Base-by-base conservation (phyloP, 2,113 vertebrate species). In the Delphinus delphis region DNA sequence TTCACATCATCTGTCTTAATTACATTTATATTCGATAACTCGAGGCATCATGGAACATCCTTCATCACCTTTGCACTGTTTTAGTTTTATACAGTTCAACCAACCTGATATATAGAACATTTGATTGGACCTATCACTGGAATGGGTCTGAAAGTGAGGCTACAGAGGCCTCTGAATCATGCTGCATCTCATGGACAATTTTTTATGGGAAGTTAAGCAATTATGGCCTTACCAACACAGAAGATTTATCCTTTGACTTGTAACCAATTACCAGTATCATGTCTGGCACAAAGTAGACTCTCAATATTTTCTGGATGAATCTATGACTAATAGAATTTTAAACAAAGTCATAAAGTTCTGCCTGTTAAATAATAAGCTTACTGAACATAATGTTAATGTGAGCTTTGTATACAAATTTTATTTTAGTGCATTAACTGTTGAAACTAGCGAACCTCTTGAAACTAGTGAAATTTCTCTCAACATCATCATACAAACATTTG, bases 381-480 rank as follows among this genome's bases (percentile, higher is more conserved):
- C 25, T 71, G 53, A 93, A 91, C 53, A 85, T 74, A 65, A 70
- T 58, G 91, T 86, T 83, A 47, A 68, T 60, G 8, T 79, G n/a
- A 44, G 11, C 28, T 90, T 92, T 90, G 6, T 62, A 60, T 36
- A 67, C 50, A 81, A 71, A 77, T 97, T 96, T 93, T 79, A 80
- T 89, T 88, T 96, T 88, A 83, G 38, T 41, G 21, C 4, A 85
- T 82, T 84, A 93, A 63, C 10, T 77, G 18, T 93, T 70, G 26
- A 97, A 96, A 93, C n/a, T 79, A 93, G 41, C 83, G 80, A 71
- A 50, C 81, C 10, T 77, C 23, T 93, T 70, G 26, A 97, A 96
- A 93, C n/a, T 74, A 92, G 41, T 89, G 76, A 71, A 63, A 81
- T 95, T 81, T 86, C 14, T 86, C n/a, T 67, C 63, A 67, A 21